Evolutionary conservation across 2,797 vertebrate genomes (phyloP).

Genomic region (Acipenser oxyrinchus): DNA sequence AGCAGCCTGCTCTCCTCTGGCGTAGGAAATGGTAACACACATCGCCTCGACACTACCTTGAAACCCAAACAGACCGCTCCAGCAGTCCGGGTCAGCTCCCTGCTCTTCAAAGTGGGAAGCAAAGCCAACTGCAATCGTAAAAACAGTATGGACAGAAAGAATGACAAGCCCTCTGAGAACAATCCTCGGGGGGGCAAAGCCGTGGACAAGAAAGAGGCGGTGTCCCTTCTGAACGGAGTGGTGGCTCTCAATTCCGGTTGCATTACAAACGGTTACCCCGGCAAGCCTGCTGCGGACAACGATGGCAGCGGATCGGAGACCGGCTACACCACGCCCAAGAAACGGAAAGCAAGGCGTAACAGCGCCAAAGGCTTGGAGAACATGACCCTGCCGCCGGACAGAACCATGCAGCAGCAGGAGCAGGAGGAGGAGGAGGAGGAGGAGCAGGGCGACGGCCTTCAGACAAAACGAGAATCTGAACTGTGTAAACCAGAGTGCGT

Average conservation of each 20-base stretch:
- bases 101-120: constrained; percentile 70
- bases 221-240: constrained; percentile 78
- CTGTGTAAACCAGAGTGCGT: constrained; percentile 3
- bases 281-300: constrained; percentile 72
- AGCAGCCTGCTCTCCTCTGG: constrained; percentile 56
- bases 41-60: constrained; percentile 57
- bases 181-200: constrained; percentile 52
- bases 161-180: constrained; percentile 71
- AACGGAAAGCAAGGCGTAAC: constrained; percentile 80
- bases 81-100: constrained; percentile 53
- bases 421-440: constrained; percentile 40
- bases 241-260: constrained; percentile 66
- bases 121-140: constrained; percentile 70
- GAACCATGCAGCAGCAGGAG: constrained; percentile 71
- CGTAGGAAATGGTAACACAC: constrained; percentile 75
- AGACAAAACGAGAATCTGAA: constrained; percentile 5
- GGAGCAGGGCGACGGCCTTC: neutral
- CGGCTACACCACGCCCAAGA: constrained; percentile 90
- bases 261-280: constrained; percentile 85
- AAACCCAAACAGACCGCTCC: constrained; percentile 53
- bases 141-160: constrained; percentile 82
- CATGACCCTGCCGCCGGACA: constrained; percentile 71
- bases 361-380: constrained; percentile 77
- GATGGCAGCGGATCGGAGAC: constrained; percentile 91
- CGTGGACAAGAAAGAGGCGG: constrained; percentile 65